Evolutionary conservation across 2,797 vertebrate species (phyloP).

Genomic region (Propithecus deckenii): DNA sequence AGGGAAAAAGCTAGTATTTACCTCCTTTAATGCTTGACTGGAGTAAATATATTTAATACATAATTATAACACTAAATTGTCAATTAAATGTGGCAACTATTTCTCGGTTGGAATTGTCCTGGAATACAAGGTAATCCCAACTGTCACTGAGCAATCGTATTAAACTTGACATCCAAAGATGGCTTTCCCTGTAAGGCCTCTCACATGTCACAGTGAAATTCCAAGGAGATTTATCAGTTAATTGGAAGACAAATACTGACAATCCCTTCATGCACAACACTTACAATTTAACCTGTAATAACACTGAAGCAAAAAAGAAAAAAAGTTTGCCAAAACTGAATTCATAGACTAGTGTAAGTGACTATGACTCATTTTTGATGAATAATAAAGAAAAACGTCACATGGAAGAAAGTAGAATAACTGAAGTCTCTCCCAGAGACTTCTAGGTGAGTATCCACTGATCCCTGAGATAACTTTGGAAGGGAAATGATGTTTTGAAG

Average conservation of each 20-base stretch:
- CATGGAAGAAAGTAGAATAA: neutral
- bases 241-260: constrained; percentile 76
- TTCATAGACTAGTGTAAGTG: neutral
- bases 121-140: constrained; percentile 73
- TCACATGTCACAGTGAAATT: constrained; percentile 66
- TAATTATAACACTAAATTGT: constrained; percentile 73
- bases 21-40: constrained; percentile 63
- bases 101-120: constrained; percentile 70
- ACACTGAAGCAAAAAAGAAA: constrained; percentile 48
- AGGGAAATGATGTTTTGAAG: neutral
- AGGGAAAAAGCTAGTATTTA: constrained; percentile 62
- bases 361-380: neutral
- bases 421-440: neutral
- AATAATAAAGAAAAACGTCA: constrained; percentile 16
- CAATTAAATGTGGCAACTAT: constrained; percentile 76
- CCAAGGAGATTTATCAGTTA: constrained; percentile 72
- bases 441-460: neutral
- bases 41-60: constrained; percentile 72
- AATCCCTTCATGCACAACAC: constrained; percentile 61
- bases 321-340: neutral
- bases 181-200: constrained; percentile 63
- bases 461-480: neutral
- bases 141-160: constrained; percentile 59
- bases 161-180: constrained; percentile 74
- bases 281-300: constrained; percentile 39